Evolutionary conservation across 2,797 vertebrate genomes (phyloP), one percentile per base, ranked within the genome.

Genomic region (Tachyglossus aculeatus): DNA sequence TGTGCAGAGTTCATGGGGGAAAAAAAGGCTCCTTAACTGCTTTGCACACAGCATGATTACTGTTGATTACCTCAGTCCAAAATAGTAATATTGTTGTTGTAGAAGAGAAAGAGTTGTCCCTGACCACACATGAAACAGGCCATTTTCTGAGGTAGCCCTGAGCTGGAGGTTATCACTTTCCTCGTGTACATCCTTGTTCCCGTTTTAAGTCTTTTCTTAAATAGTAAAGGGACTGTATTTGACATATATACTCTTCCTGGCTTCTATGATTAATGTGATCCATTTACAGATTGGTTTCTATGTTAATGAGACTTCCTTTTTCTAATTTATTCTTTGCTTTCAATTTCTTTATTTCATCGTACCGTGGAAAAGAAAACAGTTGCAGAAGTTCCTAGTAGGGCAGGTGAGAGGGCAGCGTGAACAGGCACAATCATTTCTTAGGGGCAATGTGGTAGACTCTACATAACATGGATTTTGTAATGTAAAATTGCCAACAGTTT

Each of bases 1-100:
- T 21, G 0, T 0, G 0, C 58, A 43, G 50, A 43, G 57, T 73
- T 86, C 61, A 66, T 16, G 2, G 74, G 74, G n/a, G 41, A 21
- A 45, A 53, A n/a, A 11, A 72, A 60, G 53, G 25, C 18, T 39
- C 44, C 34, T 62, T 59, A 31, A 24, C 67, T 22, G 65, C 41
- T 81, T 59, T 78, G 60, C 59, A 78, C 41, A 58, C 51, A 67
- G 65, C 62, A 74, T 58, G 53, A 76, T 69, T 52, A 8, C 59
- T 83, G 37, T 66, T 82, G 82, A 84, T 82, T 75, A 45, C 73
- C 68, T 9, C 0, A 1, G 21, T 73, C 67, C 64, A 70, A 65
- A 69, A 71, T 16, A 0, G 43, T 68, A 32, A 32, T 38, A 33
- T 36, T 74, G 44, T 58, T 59, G 48, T 51, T 14, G 50, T 66